These are phyloP conservation scores for Lepidurus packardi DNA, from an alignment of 1,140 invertebrate genomes.

Conservation along the genomic window DNA sequence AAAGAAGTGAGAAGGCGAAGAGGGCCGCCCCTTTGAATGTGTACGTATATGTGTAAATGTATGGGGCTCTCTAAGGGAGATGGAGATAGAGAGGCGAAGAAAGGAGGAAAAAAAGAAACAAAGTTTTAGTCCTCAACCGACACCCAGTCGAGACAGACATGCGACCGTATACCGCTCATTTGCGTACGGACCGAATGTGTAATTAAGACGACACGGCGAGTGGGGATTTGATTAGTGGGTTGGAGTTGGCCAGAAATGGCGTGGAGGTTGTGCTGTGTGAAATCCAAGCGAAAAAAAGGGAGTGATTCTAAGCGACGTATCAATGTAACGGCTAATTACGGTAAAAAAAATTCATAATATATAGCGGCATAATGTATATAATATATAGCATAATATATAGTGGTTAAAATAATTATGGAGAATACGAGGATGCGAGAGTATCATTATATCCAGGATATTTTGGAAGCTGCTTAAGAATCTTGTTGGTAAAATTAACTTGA, in stretches of 20 bases:
- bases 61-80: not conserved
- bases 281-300: not conserved
- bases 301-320: not conserved
- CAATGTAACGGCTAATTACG: not conserved
- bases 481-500: no score
- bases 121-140: conserved; percentile 10
- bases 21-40: not conserved
- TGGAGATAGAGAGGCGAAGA: not conserved
- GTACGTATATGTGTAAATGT: not conserved
- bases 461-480: no score
- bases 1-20: not conserved
- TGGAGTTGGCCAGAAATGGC: not conserved
- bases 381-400: no score
- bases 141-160: not conserved
- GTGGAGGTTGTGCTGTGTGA: not conserved
- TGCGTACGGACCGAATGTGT: not conserved
- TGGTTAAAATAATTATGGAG: no score
- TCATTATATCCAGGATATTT: no score
- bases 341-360: not conserved
- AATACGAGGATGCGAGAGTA: no score
- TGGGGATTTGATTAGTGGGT: not conserved
- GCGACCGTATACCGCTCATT: conserved; percentile 17
- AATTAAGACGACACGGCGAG: not conserved
- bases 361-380: no score
- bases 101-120: not conserved